These are phyloP conservation scores for Alentia gelatinosa DNA, from an alignment of 2,888 invertebrate genomes.

Conservation along the genomic window DNA sequence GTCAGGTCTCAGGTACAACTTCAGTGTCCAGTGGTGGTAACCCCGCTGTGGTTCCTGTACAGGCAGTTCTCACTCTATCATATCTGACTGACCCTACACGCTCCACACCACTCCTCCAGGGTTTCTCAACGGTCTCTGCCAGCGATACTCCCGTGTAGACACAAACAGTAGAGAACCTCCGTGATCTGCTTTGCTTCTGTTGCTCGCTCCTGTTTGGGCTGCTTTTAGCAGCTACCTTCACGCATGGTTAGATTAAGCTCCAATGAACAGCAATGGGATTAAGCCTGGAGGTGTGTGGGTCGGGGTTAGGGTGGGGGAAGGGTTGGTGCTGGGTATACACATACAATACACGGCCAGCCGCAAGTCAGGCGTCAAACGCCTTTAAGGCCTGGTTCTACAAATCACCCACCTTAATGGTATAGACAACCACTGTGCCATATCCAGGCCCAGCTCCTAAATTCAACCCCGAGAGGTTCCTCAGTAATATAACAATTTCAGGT, in stretches of 20 bases:
- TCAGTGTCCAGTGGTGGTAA: not conserved
- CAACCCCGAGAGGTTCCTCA: too few relatives aligned
- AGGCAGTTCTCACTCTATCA: not conserved
- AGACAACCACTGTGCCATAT: too few relatives aligned
- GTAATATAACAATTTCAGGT: too few relatives aligned
- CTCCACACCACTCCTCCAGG: not conserved
- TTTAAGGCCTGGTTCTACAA: too few relatives aligned
- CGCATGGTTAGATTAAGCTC: not conserved
- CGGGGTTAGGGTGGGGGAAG: not conserved
- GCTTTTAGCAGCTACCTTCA: not conserved
- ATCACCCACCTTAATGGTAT: not conserved
- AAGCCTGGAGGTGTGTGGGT: not conserved
- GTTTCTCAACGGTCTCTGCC: not conserved
- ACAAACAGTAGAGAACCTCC: not conserved
- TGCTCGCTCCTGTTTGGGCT: not conserved
- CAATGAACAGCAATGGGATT: not conserved
- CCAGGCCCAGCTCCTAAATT: too few relatives aligned
- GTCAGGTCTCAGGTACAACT: not conserved
- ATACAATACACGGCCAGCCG: not conserved
- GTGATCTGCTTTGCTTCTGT: not conserved
- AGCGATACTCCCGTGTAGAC: too few relatives aligned
- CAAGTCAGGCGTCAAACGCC: not conserved
- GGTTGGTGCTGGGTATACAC: not conserved
- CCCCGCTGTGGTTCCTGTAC: not conserved
- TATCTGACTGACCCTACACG: not conserved